Conservation (phyloP, 1,140 invertebrate species). For the Plodia interpunctella region DNA sequence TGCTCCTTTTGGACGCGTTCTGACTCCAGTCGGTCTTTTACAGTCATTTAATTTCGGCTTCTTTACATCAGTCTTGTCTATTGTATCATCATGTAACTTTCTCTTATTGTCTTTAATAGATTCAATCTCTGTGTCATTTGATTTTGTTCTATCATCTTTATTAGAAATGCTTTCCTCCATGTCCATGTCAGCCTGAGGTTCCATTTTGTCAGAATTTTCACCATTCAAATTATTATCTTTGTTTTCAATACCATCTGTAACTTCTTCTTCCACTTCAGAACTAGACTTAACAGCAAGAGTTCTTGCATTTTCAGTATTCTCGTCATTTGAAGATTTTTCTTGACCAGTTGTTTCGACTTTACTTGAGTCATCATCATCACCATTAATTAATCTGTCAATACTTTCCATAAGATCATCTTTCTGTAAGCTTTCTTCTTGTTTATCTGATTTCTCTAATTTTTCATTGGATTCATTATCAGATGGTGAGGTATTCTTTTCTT, state of each 20-base stretch:
- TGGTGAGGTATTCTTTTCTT: background rate
- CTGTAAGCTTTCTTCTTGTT: background rate
- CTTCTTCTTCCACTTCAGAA: background rate
- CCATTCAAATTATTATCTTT: background rate
- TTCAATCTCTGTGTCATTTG: constrained; percentile 8
- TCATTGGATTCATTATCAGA: background rate
- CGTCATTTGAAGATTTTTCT: background rate
- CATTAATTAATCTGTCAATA: background rate
- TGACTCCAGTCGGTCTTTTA: constrained; percentile 38
- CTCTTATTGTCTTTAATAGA: constrained; percentile 34
- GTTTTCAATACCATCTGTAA: constrained; percentile 8
- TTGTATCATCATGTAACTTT: constrained; percentile 39
- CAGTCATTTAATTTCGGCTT: constrained; percentile 48
- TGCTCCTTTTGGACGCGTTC: constrained; percentile 52
- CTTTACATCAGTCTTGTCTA: constrained; percentile 31
- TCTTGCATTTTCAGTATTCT: constrained; percentile 7
- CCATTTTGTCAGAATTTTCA: background rate
- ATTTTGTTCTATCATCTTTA: background rate
- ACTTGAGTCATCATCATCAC: background rate
- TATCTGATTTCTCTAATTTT: background rate
- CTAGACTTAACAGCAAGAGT: background rate
- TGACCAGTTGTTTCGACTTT: background rate
- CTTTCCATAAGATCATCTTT: constrained; percentile 2
- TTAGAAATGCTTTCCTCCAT: background rate
- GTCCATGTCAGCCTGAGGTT: background rate